Evolutionary conservation across 2,888 invertebrate species (phyloP).

Genomic region (Drosophila anomalata): DNA sequence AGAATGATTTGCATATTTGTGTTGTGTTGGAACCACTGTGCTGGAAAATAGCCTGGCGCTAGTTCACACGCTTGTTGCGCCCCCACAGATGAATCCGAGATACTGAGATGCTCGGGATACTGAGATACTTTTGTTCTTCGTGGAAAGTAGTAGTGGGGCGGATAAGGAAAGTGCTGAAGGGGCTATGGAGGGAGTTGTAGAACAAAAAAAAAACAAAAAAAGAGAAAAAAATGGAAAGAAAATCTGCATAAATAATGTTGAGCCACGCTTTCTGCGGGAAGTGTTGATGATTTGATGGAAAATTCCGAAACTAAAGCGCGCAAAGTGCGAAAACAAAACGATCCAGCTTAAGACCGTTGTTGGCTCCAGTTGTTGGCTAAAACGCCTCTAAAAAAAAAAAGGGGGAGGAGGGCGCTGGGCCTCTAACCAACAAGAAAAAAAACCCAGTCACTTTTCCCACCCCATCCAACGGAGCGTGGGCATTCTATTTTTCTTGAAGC

Average conservation of each 20-base stretch:
- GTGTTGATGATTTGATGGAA: conserved; percentile 75
- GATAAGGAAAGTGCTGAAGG: conserved; percentile 1
- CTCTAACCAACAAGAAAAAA: not conserved
- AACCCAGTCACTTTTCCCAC: not conserved
- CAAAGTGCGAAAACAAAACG: conserved; percentile 48
- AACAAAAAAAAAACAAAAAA: not conserved
- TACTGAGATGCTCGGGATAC: not conserved
- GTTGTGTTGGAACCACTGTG: conserved; percentile 50
- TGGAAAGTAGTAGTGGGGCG: not conserved
- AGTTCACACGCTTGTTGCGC: conserved; percentile 77
- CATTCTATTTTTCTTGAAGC: conserved; percentile 24
- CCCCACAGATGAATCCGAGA: conserved; percentile 16
- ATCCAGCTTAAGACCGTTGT: conserved; percentile 23
- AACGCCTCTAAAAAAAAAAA: not conserved
- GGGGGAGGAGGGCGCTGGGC: too few species aligned
- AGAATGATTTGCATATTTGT: not conserved
- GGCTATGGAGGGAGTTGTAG: not conserved
- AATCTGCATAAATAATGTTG: conserved; percentile 78
- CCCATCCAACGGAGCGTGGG: conserved; percentile 18
- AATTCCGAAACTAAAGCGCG: conserved; percentile 45
- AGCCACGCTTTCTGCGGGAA: conserved; percentile 64
- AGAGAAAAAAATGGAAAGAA: conserved; percentile 31
- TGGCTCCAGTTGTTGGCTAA: conserved; percentile 1
- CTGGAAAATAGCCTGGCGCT: conserved; percentile 55
- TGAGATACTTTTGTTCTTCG: conserved; percentile 53